Conservation (phyloP, 2,113 vertebrate species). For the Pachypanchax playfairii region DNA sequence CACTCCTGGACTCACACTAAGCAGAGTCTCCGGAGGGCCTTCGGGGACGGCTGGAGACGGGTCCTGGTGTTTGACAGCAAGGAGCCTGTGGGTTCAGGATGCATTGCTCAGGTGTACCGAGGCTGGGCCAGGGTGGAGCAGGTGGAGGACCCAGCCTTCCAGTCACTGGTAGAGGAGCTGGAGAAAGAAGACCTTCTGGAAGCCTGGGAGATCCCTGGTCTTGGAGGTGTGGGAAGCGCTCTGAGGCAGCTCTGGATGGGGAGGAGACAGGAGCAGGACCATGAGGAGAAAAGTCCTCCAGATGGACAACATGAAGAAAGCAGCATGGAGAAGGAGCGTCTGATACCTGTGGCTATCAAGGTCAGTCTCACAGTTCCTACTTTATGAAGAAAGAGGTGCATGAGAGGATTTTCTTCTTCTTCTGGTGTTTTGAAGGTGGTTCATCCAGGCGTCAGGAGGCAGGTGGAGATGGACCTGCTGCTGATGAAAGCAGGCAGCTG, state of each 20-base stretch:
- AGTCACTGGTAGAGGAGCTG: conserved; percentile 54
- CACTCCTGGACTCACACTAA: conserved; percentile 90
- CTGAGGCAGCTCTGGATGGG: conserved; percentile 63
- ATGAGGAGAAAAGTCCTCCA: conserved; percentile 31
- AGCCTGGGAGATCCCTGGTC: conserved; percentile 81
- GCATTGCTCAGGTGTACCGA: conserved; percentile 93
- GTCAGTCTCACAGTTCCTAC: conserved; percentile 69
- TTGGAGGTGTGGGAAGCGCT: conserved; percentile 68
- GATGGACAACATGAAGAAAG: conserved; percentile 19
- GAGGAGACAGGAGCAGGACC: conserved; percentile 45
- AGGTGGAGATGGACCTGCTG: conserved; percentile 89
- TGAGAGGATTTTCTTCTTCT: background rate
- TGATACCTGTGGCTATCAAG: conserved; percentile 92
- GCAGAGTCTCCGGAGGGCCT: conserved; percentile 81
- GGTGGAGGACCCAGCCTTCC: conserved; percentile 71
- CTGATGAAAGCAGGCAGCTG: conserved; percentile 89
- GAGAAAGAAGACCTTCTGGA: conserved; percentile 73
- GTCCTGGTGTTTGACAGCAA: conserved; percentile 83
- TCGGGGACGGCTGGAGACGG: conserved; percentile 85
- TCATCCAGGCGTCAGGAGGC: conserved; percentile 88
- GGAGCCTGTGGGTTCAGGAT: conserved; percentile 91
- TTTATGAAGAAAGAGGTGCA: no score
- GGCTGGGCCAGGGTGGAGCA: conserved; percentile 81
- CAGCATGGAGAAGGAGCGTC: conserved; percentile 51
- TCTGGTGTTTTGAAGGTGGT: conserved; percentile 82